Conservation (phyloP, 2,888 invertebrate species). For the Carpatolechia fugitivella region DNA sequence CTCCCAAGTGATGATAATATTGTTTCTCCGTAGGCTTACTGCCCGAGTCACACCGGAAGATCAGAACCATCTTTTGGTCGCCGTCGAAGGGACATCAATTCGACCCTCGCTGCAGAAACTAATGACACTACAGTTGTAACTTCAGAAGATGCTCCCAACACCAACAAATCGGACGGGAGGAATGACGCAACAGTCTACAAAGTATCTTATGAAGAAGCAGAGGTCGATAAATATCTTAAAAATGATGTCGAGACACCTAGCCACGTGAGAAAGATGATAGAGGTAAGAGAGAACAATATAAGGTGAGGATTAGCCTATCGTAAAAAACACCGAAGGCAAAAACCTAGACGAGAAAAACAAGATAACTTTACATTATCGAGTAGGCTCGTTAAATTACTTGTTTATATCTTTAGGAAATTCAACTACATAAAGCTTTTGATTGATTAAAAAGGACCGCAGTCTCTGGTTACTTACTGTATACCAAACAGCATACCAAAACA, state of each 20-base stretch:
- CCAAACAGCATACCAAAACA: no score
- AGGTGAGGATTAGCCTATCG: no score
- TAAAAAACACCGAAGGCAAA: no score
- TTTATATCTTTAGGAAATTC: no score
- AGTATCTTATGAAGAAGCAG: constrained; percentile 62
- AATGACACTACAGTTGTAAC: constrained; percentile 57
- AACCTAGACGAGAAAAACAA: no score
- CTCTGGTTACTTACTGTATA: no score
- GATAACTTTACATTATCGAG: no score
- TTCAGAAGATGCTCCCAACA: constrained; percentile 32
- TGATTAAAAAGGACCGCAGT: no score
- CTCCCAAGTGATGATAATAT: neutral
- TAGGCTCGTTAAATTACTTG: no score
- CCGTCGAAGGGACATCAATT: constrained; percentile 78
- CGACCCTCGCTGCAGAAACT: constrained; percentile 45
- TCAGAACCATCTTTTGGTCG: constrained; percentile 92
- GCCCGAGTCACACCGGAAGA: constrained; percentile 87
- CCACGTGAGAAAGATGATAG: constrained; percentile 93
- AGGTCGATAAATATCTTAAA: constrained; percentile 68
- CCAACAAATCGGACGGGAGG: constrained; percentile 43
- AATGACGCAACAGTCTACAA: constrained; percentile 53
- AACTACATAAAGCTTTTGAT: no score
- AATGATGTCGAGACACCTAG: constrained; percentile 82
- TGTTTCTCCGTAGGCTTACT: constrained; percentile 82
- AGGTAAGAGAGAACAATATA: constrained; percentile 82